Conservation (phyloP, 2,113 vertebrate genomes). For the Laticauda laticaudata region DNA sequence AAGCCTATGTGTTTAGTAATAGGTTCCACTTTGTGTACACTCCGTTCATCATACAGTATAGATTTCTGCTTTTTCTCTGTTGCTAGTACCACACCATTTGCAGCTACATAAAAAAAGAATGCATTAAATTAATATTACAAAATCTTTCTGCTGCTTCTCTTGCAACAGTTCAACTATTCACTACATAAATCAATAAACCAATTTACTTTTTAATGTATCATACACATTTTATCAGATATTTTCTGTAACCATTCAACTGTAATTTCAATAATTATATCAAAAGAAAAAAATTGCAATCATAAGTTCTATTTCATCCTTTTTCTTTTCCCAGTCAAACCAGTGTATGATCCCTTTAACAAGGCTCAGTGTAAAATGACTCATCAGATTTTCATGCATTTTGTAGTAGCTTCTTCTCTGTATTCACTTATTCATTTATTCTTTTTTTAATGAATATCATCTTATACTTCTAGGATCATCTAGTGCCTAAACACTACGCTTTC, state of each 20-base stretch:
- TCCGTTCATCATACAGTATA: conserved; percentile 96
- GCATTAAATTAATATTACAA: background rate
- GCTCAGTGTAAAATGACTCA: background rate
- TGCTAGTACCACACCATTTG: conserved; percentile 95
- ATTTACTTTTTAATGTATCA: background rate
- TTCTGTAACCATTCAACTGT: background rate
- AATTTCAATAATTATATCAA: background rate
- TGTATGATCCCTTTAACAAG: background rate
- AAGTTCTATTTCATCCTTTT: background rate
- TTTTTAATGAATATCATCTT: background rate
- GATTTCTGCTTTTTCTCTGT: conserved; percentile 99
- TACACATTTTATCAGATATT: background rate
- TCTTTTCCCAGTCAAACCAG: background rate
- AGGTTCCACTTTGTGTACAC: conserved; percentile 97
- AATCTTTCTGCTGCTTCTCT: background rate
- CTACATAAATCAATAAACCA: background rate
- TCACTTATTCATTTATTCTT: background rate
- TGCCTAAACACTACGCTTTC: background rate
- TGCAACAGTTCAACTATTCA: background rate
- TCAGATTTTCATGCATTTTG: background rate
- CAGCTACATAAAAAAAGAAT: conserved; percentile 73
- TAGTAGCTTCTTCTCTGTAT: background rate
- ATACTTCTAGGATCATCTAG: background rate
- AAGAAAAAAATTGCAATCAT: background rate
- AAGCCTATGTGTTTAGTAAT: conserved; percentile 98